phyloP scores from a whole-genome alignment of 2,888 invertebrate species.

The Heteromyza rotundicornis region DNA sequence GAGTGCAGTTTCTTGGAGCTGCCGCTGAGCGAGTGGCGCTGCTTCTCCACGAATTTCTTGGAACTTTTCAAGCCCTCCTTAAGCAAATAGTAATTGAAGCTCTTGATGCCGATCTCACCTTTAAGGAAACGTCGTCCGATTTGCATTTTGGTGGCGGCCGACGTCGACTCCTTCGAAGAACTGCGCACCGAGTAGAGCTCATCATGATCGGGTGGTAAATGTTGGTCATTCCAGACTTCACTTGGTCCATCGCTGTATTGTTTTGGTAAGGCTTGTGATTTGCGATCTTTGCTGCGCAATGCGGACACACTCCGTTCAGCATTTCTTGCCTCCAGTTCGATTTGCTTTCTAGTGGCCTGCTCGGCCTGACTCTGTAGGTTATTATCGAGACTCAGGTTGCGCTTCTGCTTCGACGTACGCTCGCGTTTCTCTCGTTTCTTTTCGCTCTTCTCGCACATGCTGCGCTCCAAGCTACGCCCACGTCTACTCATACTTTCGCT shows the following conservation, averaged over 20 bases:
- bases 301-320: conserved; percentile 29
- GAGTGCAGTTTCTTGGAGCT: conserved; percentile 45
- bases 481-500: conserved; percentile 39
- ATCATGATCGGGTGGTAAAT: conserved; percentile 35
- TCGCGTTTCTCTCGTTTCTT: conserved; percentile 40
- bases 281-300: conserved; percentile 6
- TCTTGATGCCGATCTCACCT: conserved; percentile 63
- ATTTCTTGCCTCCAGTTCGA: conserved; percentile 15
- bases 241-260: conserved; percentile 40
- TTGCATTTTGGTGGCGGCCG: conserved; percentile 40
- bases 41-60: conserved; percentile 58
- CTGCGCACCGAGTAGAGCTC: conserved; percentile 45
- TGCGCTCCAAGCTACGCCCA: conserved; percentile 57
- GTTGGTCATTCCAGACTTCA: conserved; percentile 14
- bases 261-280: conserved; percentile 30
- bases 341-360: not conserved
- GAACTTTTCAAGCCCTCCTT: conserved; percentile 61
- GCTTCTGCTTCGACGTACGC: conserved; percentile 53
- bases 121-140: conserved; percentile 60
- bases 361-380: conserved; percentile 22
- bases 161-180: conserved; percentile 39
- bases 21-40: conserved; percentile 32
- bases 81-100: conserved; percentile 62
- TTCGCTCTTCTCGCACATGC: conserved; percentile 39
- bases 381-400: conserved; percentile 56